phyloP scores from a whole-genome alignment of 2,888 invertebrate species.

The Adineta ricciae region DNA sequence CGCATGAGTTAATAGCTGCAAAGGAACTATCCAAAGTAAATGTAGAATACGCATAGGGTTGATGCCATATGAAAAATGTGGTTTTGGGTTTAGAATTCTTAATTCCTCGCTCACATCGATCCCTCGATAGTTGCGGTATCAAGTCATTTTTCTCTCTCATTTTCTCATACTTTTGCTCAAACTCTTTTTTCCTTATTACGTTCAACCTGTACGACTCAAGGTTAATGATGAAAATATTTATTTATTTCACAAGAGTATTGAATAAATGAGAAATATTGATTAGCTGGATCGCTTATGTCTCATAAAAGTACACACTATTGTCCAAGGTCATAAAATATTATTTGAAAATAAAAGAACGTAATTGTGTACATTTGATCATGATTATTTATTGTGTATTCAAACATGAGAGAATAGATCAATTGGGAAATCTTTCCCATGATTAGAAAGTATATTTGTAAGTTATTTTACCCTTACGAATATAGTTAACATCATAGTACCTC shows the following conservation, averaged over 20 bases:
- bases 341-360: neutral
- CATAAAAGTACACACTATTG: neutral
- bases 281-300: neutral
- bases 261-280: neutral
- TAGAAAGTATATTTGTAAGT: neutral
- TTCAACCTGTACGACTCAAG: neutral
- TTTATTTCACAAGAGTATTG: neutral
- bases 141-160: neutral
- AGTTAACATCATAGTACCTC: neutral
- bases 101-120: neutral
- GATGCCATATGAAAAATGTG: neutral
- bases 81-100: neutral
- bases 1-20: neutral
- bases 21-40: neutral
- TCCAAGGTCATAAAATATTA: neutral
- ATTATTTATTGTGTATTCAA: neutral
- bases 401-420: neutral
- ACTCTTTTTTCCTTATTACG: neutral
- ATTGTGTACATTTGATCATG: neutral
- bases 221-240: neutral
- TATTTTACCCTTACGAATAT: neutral
- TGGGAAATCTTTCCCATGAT: neutral
- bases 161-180: neutral
- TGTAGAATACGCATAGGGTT: neutral
- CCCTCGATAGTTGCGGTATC: neutral